Conservation (phyloP, 1,140 invertebrate species). For the Apis dorsata region DNA sequence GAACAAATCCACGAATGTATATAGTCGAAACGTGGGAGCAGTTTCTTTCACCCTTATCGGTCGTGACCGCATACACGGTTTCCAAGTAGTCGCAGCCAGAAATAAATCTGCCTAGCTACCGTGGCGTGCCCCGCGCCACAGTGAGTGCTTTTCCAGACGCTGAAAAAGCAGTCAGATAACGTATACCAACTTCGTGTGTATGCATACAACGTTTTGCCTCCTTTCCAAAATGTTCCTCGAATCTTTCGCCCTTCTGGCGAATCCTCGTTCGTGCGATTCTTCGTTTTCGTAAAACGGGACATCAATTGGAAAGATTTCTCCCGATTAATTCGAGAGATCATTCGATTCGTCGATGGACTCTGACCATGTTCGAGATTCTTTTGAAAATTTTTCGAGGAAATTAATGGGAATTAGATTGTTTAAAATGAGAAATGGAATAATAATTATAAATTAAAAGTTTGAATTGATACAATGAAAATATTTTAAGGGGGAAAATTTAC, state of each 20-base stretch:
- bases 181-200: conserved; percentile 14
- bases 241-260: not conserved
- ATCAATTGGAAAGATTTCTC: not conserved
- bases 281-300: too few species aligned
- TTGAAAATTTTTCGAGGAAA: not conserved
- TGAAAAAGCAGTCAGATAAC: conserved; percentile 61
- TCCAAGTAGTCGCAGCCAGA: conserved; percentile 41
- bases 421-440: too few species aligned
- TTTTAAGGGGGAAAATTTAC: too few species aligned
- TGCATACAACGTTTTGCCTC: conserved; percentile 3
- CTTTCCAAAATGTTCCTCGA: not conserved
- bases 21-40: conserved; percentile 14
- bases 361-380: not conserved
- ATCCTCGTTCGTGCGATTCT: not conserved
- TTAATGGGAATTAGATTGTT: not conserved
- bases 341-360: not conserved
- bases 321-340: not conserved
- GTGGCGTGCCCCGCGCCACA: not conserved
- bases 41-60: conserved; percentile 50
- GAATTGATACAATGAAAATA: too few species aligned
- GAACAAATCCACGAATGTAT: not conserved
- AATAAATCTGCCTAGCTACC: conserved; percentile 56
- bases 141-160: conserved; percentile 47
- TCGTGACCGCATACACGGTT: conserved; percentile 30
- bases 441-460: too few species aligned